Conservation (phyloP, 2,113 vertebrate genomes). For the Phoenicopterus ruber region DNA sequence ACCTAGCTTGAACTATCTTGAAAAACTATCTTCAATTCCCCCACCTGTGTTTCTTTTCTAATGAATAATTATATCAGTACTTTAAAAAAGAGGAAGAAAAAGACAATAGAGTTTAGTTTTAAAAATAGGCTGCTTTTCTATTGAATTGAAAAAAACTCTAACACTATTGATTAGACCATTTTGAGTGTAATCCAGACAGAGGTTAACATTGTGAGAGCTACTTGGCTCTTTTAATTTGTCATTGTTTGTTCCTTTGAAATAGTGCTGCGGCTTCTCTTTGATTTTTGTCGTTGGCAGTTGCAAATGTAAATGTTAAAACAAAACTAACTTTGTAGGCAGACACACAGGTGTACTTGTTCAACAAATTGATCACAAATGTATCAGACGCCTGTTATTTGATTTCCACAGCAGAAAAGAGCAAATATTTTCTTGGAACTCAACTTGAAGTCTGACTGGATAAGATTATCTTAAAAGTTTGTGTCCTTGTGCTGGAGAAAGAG, state of each 20-base stretch:
- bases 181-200: not conserved
- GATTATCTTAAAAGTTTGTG: not conserved
- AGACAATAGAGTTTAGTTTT: not conserved
- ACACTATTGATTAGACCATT: not conserved
- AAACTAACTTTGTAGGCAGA: not conserved
- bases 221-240: not conserved
- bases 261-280: not conserved
- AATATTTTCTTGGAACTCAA: constrained; percentile 45
- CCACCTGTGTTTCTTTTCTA: not conserved
- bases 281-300: not conserved
- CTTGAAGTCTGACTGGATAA: not conserved
- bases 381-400: not conserved
- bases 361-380: not conserved
- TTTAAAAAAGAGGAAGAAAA: not conserved
- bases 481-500: constrained; percentile 1
- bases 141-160: not conserved
- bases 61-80: not conserved
- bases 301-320: constrained; percentile 25
- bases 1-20: not conserved
- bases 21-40: not conserved
- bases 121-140: not conserved
- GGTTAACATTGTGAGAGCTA: not conserved
- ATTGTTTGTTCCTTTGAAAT: not conserved
- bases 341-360: not conserved
- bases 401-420: not conserved